Base-by-base conservation (phyloP, 1,140 invertebrate genomes). In the Cecropterus lyciades region DNA sequence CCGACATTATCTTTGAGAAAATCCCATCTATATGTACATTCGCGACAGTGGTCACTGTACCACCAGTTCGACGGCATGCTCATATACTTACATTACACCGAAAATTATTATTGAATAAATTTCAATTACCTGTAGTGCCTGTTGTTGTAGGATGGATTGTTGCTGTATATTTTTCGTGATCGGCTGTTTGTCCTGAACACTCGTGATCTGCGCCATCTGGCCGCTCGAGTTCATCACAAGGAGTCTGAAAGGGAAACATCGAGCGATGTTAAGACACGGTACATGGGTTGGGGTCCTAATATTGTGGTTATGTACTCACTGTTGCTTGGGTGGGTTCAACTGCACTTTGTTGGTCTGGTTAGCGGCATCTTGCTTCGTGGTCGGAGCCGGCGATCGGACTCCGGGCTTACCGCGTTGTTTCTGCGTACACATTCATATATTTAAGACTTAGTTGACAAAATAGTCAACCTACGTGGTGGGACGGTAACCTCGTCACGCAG, bases 311-410 rank as follows among this genome's bases (percentile, higher is more conserved):
- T 43, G 11, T 48, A 79, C 84, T 81, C 49, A 90, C 87, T 89
- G 85, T 59, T 86, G 85, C 17, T 91, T 91, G n/a, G 85, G 79
- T 62, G 85, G 85, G 51, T 85, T 82, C 55, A 88, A 92, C 48
- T 89, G 87, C 77, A 84, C 79, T 53, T 89, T 85, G 70, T 93
- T 93, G 20, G 91, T 96, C 85, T 96, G 95, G 85, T 95, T 96
- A 13, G 95, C 94, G 14, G 95, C 95, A 87, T 96, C 95, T 40
- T 95, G 94, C 88, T 96, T 95, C 48, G 86, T 80, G 33, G 93
- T 89, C 53, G 94, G 94, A 27, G 94, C 94, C 49, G 94, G 94
- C 16, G 94, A 94, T 48, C 95, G 89, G 65, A 95, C 93, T 71
- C 94, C 93, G 0, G 90, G 89, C 65, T 93, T 92, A 7, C 91